These are phyloP conservation scores for Reinhardtius hippoglossoides DNA, from an alignment of 2,113 vertebrate species.

Conservation along the genomic window DNA sequence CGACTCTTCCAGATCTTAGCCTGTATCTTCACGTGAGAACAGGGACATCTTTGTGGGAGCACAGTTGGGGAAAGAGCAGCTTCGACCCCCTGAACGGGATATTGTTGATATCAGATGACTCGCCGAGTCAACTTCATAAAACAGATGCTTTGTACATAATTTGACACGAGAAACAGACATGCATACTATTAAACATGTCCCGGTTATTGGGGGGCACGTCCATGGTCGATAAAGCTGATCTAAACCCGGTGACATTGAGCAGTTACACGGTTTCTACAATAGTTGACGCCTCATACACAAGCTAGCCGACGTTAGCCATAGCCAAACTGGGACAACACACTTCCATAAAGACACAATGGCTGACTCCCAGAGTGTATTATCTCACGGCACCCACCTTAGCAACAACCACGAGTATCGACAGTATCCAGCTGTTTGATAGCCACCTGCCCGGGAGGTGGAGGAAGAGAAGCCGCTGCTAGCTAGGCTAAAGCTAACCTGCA, in stretches of 20 bases:
- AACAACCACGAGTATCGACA: not conserved
- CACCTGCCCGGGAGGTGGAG: not conserved
- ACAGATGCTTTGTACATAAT: not conserved
- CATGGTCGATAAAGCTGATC: slow-evolving; percentile 24
- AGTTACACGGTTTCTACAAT: not conserved
- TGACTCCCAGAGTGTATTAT: not conserved
- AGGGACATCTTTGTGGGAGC: not conserved
- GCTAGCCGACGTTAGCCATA: slow-evolving; percentile 44
- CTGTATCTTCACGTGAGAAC: not conserved
- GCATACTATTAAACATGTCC: not conserved
- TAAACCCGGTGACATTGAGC: slow-evolving; percentile 42
- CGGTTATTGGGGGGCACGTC: not conserved
- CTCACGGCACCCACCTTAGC: not conserved
- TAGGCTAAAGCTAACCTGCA: slow-evolving; percentile 60
- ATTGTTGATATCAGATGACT: slow-evolving; percentile 32
- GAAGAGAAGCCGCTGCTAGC: slow-evolving; percentile 22
- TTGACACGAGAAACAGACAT: no score
- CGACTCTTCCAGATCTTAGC: not conserved
- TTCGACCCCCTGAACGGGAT: slow-evolving; percentile 15
- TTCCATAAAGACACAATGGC: not conserved
- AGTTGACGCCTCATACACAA: slow-evolving; percentile 34
- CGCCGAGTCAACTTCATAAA: slow-evolving; percentile 1
- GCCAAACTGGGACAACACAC: not conserved
- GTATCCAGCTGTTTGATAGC: not conserved
- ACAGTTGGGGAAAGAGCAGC: not conserved